phyloP scores from a whole-genome alignment of 2,113 vertebrate genomes.

The Cacatua alba region DNA sequence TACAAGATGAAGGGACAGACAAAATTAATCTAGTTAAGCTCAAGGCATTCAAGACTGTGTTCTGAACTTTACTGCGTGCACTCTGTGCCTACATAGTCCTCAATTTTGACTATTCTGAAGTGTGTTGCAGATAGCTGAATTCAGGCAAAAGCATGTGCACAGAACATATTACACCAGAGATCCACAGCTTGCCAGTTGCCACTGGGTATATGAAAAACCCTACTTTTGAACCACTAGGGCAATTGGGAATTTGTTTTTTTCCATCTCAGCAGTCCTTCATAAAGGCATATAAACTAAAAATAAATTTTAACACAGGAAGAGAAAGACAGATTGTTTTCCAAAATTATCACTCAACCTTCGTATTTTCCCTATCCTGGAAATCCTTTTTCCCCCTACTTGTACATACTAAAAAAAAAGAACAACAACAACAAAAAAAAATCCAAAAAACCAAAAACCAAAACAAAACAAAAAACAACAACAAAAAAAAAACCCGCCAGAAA shows the following conservation, averaged over 20 bases:
- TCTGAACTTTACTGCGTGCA: too few relatives aligned
- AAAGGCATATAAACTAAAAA: neutral
- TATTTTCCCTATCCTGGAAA: neutral
- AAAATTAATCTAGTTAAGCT: too few relatives aligned
- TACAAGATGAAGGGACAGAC: too few relatives aligned
- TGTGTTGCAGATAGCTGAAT: neutral
- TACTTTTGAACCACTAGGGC: neutral
- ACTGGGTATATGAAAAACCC: neutral
- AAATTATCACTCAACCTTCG: neutral
- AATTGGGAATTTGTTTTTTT: neutral
- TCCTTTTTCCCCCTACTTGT: neutral
- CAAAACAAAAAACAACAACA: too few relatives aligned
- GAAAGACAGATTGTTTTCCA: neutral
- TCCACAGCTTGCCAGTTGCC: neutral
- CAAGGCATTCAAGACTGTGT: too few relatives aligned
- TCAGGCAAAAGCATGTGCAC: neutral
- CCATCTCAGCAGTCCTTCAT: neutral
- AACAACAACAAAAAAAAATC: neutral
- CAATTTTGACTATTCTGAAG: neutral
- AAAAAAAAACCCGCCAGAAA: neutral
- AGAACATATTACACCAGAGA: neutral
- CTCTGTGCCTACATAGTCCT: too few relatives aligned
- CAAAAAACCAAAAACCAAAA: neutral
- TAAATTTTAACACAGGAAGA: neutral
- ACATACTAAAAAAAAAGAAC: neutral